Percentiles rank a stretch among this genome's conserved stretches.
These are phyloP conservation scores for Leptodirus hochenwartii DNA, from an alignment of 2,888 invertebrate genomes.

Conservation along the genomic window DNA sequence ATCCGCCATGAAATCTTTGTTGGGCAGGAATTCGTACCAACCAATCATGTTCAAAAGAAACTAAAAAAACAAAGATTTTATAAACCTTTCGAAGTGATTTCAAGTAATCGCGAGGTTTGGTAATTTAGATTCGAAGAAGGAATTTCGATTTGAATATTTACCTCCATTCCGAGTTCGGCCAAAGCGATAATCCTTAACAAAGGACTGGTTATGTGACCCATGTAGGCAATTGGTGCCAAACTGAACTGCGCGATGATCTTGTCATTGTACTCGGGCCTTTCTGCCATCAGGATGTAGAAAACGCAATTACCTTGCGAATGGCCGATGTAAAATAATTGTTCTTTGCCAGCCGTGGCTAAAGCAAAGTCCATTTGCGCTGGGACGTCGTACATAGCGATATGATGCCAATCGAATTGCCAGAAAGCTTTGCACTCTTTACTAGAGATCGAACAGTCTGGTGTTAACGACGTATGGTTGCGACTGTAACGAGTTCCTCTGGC, in stretches of 20 bases:
- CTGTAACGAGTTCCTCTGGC: conserved; percentile 39
- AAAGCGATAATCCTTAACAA: conserved; percentile 15
- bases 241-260: conserved; percentile 34
- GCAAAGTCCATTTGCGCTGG: conserved; percentile 60
- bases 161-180: conserved; percentile 7
- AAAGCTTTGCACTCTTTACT: conserved; percentile 10
- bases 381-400: conserved; percentile 57
- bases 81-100: background rate
- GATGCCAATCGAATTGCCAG: conserved; percentile 46
- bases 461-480: conserved; percentile 26
- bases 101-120: conserved; percentile 1
- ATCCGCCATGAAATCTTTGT: conserved; percentile 29
- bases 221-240: conserved; percentile 39
- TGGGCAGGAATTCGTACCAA: conserved; percentile 43
- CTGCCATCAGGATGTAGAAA: conserved; percentile 34
- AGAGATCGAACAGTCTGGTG: conserved; percentile 7
- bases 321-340: conserved; percentile 35
- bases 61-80: conserved; percentile 12
- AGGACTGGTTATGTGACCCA: conserved; percentile 28
- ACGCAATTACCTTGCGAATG: conserved; percentile 42
- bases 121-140: conserved; percentile 2
- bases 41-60: conserved; percentile 21
- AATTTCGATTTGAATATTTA: conserved; percentile 3
- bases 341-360: conserved; percentile 32
- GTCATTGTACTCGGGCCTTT: conserved; percentile 31